Conservation (phyloP, 2,113 vertebrate species). For the Eudyptes chrysolophus region DNA sequence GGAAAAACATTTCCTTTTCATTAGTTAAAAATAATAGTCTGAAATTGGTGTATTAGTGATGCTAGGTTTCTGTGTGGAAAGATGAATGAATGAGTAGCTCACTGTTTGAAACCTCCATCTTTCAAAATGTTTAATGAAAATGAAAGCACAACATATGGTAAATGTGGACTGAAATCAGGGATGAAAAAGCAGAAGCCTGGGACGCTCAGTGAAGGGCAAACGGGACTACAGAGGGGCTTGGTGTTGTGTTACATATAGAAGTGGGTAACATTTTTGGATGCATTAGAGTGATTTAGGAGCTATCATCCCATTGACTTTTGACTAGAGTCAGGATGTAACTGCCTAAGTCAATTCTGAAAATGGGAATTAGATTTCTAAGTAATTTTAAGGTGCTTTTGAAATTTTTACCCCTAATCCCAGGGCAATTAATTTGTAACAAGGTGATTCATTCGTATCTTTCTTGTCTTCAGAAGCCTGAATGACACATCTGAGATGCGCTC, state of each 20-base stretch:
- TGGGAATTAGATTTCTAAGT: slow-evolving; percentile 57
- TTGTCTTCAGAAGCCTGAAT: slow-evolving; percentile 50
- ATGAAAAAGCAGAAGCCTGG: background rate
- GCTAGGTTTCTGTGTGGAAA: slow-evolving; percentile 28
- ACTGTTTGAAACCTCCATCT: slow-evolving; percentile 48
- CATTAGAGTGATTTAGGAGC: slow-evolving; percentile 48
- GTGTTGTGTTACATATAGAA: background rate
- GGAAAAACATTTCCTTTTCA: slow-evolving; percentile 33
- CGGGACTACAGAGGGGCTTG: background rate
- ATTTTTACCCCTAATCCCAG: slow-evolving; percentile 46
- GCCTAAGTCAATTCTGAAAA: slow-evolving; percentile 56
- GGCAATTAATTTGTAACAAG: slow-evolving; percentile 59
- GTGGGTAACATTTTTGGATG: slow-evolving; percentile 21
- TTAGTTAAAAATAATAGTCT: slow-evolving; percentile 51
- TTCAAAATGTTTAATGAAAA: slow-evolving; percentile 60
- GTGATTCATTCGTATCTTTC: slow-evolving; percentile 47
- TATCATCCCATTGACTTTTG: slow-evolving; percentile 51
- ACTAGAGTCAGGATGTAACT: slow-evolving; percentile 30
- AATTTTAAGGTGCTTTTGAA: slow-evolving; percentile 61
- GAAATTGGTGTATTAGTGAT: slow-evolving; percentile 33
- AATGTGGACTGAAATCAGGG: slow-evolving; percentile 16
- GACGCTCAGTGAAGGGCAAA: slow-evolving; percentile 22
- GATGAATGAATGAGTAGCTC: slow-evolving; percentile 33
- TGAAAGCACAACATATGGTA: slow-evolving; percentile 33
- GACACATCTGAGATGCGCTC: slow-evolving; percentile 48